A percentile compares a stretch with the other conserved stretches of the same genome.
Evolutionary conservation across 2,797 vertebrate genomes (phyloP).

Genomic region (Periparus ater): DNA sequence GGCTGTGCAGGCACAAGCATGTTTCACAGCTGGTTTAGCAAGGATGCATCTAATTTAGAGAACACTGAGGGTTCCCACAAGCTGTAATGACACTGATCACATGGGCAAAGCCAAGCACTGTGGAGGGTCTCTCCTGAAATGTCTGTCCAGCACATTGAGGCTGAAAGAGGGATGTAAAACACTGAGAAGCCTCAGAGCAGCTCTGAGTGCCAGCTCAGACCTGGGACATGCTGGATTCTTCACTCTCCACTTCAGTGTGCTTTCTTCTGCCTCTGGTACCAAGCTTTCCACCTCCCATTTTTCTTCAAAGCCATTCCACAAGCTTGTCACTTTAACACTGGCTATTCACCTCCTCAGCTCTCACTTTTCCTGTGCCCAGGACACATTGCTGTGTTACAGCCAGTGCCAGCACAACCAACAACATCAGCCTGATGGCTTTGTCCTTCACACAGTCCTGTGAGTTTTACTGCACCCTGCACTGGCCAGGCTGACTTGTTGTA

Average conservation of each 20-base stretch:
- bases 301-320: background rate
- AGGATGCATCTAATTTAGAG: background rate
- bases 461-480: background rate
- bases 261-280: background rate
- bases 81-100: background rate
- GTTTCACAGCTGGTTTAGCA: constrained; percentile 26
- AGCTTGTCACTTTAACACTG: background rate
- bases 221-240: accelerated
- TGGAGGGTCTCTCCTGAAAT: background rate
- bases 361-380: background rate
- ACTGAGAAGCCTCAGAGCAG: background rate
- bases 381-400: background rate
- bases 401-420: background rate
- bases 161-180: background rate
- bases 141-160: background rate
- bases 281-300: background rate
- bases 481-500: background rate
- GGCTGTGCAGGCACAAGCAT: background rate
- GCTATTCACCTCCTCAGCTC: background rate
- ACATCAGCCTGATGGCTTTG: background rate
- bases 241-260: accelerated
- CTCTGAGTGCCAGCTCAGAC: background rate
- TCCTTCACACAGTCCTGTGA: accelerated
- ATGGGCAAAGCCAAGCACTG: background rate
- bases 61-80: background rate